phyloP scores from a whole-genome alignment of 23 tunicate genomes.

The Aplidium turbinatum region DNA sequence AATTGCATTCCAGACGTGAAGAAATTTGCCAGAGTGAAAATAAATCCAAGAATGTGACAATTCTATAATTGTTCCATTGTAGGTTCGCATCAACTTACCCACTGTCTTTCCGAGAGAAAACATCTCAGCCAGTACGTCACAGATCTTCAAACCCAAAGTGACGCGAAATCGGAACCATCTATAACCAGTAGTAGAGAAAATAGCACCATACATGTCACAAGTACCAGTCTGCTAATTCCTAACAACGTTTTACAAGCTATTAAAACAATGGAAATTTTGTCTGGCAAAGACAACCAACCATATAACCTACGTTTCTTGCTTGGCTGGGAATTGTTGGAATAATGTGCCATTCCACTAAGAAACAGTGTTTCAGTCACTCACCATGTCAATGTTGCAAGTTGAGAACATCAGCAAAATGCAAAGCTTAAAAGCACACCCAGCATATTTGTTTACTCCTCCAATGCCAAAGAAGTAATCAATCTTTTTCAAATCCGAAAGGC shows the following conservation, averaged over 20 bases:
- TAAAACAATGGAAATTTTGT: neutral
- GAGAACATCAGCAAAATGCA: no score
- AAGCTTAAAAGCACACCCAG: no score
- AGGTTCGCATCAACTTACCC: neutral
- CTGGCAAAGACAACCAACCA: conserved; percentile 17
- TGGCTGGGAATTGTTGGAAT: conserved; percentile 2
- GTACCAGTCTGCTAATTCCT: neutral
- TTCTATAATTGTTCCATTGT: neutral
- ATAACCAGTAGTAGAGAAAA: no score
- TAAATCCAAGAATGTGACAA: neutral
- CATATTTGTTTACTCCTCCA: no score
- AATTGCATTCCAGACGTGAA: neutral
- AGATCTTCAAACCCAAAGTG: neutral
- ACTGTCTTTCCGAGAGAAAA: neutral
- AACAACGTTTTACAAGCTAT: neutral
- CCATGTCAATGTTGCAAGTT: no score
- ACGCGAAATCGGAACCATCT: conserved; percentile 5
- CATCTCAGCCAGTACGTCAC: neutral
- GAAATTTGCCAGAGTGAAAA: no score
- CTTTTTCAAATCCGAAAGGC: no score
- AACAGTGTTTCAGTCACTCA: no score
- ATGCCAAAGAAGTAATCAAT: no score
- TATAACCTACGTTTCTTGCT: neutral
- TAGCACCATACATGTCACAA: neutral
- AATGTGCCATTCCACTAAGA: no score